Percentiles rank a stretch among this genome's conserved stretches.
Evolutionary conservation across 2,888 invertebrate species (phyloP).

Genomic region (Lottia gigantea): DNA sequence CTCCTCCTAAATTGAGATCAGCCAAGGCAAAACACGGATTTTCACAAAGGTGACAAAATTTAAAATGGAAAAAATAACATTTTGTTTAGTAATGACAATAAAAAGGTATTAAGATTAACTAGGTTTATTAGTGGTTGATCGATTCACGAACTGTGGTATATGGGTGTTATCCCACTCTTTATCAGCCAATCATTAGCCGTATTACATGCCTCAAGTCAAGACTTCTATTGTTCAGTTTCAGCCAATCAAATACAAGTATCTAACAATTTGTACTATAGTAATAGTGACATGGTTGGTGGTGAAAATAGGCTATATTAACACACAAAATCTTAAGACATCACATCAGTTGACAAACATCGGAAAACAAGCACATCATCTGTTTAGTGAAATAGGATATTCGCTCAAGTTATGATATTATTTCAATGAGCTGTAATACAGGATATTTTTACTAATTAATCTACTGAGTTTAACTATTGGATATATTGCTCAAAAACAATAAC

Average conservation of each 20-base stretch:
- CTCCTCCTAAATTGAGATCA: constrained; percentile 9
- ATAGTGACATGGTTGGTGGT: too few relatives aligned
- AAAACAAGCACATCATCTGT: too few relatives aligned
- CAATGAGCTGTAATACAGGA: too few relatives aligned
- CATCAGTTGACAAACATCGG: too few relatives aligned
- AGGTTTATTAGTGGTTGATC: constrained; percentile 7
- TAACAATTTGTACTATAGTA: too few relatives aligned
- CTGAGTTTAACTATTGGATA: too few relatives aligned
- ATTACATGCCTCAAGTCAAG: constrained; percentile 1
- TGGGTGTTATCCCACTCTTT: constrained; percentile 2
- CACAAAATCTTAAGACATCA: too few relatives aligned
- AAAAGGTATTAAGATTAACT: not conserved
- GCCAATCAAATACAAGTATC: not conserved
- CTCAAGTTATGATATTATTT: too few relatives aligned
- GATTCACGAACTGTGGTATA: not conserved
- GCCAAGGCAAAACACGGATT: not conserved
- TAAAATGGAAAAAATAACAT: constrained; percentile 8
- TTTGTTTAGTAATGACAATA: constrained; percentile 11
- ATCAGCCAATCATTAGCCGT: constrained; percentile 7
- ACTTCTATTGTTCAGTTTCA: not conserved
- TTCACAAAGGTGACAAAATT: constrained; percentile 2
- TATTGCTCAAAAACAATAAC: too few relatives aligned
- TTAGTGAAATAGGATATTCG: too few relatives aligned
- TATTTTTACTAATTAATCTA: too few relatives aligned
- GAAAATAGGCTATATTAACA: too few relatives aligned